Evolutionary conservation across 2,888 invertebrate species (phyloP).

Genomic region (Athalia rosae): DNA sequence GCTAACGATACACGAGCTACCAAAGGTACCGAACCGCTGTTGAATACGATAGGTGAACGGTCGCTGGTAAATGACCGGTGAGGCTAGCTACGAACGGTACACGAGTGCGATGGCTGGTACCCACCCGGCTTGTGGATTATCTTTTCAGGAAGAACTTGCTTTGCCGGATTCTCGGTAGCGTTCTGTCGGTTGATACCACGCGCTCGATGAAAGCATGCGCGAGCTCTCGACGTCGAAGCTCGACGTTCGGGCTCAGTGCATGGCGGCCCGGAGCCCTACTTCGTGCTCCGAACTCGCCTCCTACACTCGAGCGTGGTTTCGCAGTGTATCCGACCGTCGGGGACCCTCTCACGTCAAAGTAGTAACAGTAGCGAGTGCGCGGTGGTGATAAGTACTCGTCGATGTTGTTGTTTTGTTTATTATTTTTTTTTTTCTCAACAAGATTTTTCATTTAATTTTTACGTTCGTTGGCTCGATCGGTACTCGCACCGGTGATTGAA

Average conservation of each 20-base stretch:
- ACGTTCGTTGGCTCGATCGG: background rate
- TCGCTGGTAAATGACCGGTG: background rate
- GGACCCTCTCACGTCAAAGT: constrained; percentile 10
- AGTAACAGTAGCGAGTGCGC: constrained; percentile 10
- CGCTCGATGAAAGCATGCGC: constrained; percentile 45
- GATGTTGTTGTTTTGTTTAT: constrained; percentile 1
- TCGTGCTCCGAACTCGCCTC: constrained; percentile 40
- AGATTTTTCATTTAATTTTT: background rate
- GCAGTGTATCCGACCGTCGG: constrained; percentile 28
- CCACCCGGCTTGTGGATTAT: background rate
- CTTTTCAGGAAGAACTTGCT: background rate
- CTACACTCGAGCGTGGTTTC: constrained; percentile 36
- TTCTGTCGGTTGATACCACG: constrained; percentile 9
- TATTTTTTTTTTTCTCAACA: background rate
- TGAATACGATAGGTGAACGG: no score
- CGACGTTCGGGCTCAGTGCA: constrained; percentile 63
- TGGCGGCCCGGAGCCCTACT: constrained; percentile 66
- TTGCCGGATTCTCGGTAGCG: background rate
- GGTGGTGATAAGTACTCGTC: constrained; percentile 27
- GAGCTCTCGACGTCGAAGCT: constrained; percentile 30
- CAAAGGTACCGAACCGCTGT: no score
- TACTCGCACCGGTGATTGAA: background rate
- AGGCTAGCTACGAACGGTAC: background rate
- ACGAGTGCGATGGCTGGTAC: background rate
- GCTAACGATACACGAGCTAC: no score